Evolutionary conservation across 2,888 invertebrate genomes (phyloP).

Genomic region (Drosophila siamana): DNA sequence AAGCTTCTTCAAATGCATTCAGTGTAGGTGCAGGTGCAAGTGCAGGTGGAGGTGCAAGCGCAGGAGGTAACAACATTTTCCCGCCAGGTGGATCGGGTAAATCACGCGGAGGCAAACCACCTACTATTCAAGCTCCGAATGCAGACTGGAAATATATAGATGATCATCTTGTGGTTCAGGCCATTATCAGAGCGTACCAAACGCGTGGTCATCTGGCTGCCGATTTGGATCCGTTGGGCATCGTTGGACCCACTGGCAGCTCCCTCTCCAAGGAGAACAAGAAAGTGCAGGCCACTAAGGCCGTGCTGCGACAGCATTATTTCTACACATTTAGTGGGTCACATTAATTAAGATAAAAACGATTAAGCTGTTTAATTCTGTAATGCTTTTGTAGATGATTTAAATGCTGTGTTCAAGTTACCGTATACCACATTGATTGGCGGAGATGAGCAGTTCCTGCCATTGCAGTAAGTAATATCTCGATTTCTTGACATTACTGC

Average conservation of each 20-base stretch:
- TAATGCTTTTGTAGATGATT: constrained; percentile 88
- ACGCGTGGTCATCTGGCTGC: constrained; percentile 90
- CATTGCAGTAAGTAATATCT: constrained; percentile 86
- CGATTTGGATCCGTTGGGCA: constrained; percentile 91
- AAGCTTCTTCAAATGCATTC: no score
- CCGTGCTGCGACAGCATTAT: constrained; percentile 70
- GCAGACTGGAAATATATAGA: constrained; percentile 95
- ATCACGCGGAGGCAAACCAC: neutral
- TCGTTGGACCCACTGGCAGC: constrained; percentile 83
- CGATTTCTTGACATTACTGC: no score
- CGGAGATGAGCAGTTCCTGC: constrained; percentile 93
- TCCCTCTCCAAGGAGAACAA: constrained; percentile 39
- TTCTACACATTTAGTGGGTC: constrained; percentile 60
- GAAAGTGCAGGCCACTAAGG: constrained; percentile 57
- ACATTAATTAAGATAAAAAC: neutral
- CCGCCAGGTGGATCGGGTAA: no score
- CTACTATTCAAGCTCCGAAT: constrained; percentile 65
- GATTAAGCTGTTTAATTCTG: neutral
- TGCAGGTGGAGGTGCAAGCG: neutral
- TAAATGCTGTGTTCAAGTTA: constrained; percentile 97
- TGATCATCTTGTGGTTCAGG: constrained; percentile 98
- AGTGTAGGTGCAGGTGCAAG: neutral
- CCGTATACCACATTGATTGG: constrained; percentile 99
- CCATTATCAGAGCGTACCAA: constrained; percentile 99
- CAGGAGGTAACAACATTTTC: no score